Base-by-base conservation (phyloP, 2,113 vertebrate genomes). In the Galbula dea region DNA sequence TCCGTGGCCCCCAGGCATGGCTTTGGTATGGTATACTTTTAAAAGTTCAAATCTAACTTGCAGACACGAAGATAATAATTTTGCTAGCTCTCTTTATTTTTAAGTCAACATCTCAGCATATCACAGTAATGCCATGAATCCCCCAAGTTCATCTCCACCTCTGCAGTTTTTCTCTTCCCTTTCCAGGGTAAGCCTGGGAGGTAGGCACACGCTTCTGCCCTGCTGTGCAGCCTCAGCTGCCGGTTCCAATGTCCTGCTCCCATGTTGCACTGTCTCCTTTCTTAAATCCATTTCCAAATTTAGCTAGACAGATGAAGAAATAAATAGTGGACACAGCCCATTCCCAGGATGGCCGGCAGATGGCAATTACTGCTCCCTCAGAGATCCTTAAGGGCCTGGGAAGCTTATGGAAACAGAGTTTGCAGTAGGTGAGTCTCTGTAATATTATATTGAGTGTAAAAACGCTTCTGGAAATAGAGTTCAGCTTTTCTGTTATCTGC, bases 331-430 rank as follows among this genome's bases (percentile, higher is more conserved):
- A 29, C 39, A 43, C 49, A 77, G 54, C 68, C 55, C 86, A 12
- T 88, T 87, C 93, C 59, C 8, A 6, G 17, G 62, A 75, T 37
- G 80, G 66, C 93, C 94, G 49, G 93, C 93, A 97, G 97, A 92
- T 88, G 95, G 94, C 93, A 96, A 88, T 87, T 95, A 74, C 74
- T 48, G 71, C 43, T 73, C 15, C 86, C 14, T 10, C 17, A 58
- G 59, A 54, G 15, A 36, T 45, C 49, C 57, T 43, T 20, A 29
- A 39, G 52, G 4, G 4, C 8, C 49, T 52, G 9, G 5, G 37
- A 62, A 36, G 29, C 3, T 0, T 12, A 6, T 8, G 36, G 37
- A 79, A 91, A 65, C 5, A 10, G 41, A 39, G 20, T 30, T 54
- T 7, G 43, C 46, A 9, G 43, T 0, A 39, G 34, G 18, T 18